A percentile compares a stretch with the other conserved stretches of the same genome.
These are phyloP conservation scores for Picus viridis DNA, from an alignment of 2,797 vertebrate genomes.

Conservation along the genomic window DNA sequence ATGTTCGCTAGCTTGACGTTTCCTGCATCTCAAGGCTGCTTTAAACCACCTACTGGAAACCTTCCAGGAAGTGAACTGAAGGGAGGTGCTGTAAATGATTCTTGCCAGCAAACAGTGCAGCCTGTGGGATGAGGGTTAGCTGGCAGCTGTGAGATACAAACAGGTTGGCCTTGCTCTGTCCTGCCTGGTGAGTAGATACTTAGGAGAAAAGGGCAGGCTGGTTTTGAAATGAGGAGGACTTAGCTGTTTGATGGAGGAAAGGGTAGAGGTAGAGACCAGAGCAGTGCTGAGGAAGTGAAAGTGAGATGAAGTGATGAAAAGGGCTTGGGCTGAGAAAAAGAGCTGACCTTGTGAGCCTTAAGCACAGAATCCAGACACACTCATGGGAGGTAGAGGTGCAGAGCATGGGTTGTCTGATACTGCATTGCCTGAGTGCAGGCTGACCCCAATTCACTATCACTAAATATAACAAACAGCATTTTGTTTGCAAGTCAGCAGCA, in stretches of 20 bases:
- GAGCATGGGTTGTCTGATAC: not conserved
- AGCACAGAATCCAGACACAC: not conserved
- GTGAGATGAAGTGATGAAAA: not conserved
- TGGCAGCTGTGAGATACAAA: not conserved
- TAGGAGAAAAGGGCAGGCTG: not conserved
- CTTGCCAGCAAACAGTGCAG: not conserved
- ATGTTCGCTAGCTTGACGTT: not conserved
- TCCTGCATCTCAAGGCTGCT: not conserved
- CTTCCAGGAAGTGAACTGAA: not conserved
- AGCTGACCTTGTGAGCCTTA: not conserved
- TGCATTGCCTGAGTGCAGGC: not conserved
- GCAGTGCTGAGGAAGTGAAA: not conserved
- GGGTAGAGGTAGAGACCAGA: not conserved
- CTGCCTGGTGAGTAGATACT: not conserved
- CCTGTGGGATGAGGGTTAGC: not conserved
- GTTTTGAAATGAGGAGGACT: not conserved
- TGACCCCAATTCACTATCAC: not conserved
- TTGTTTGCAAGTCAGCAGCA: rapidly evolving
- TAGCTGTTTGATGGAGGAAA: not conserved
- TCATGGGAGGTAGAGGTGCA: not conserved
- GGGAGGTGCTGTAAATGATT: not conserved
- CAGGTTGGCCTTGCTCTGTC: not conserved
- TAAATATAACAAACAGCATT: not conserved
- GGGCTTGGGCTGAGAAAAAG: not conserved
- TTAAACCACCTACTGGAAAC: not conserved